Conservation (phyloP, 2,888 invertebrate species). For the Amblyjoppa fuscipennis region DNA sequence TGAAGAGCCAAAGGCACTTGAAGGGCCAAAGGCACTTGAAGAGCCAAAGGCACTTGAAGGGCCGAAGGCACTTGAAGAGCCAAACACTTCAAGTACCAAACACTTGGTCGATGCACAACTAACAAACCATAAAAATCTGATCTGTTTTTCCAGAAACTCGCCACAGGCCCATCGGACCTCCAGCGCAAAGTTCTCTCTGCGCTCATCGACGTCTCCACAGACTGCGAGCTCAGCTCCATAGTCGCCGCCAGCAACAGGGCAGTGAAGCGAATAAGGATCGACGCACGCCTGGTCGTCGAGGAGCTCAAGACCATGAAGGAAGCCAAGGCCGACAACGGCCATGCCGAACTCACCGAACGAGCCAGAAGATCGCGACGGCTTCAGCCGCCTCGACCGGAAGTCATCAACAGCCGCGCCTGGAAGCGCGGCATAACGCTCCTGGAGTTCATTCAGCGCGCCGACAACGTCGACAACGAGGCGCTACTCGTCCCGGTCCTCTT, state of each 20-base stretch:
- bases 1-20: no score
- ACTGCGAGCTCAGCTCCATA: constrained; percentile 78
- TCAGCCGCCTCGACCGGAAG: constrained; percentile 87
- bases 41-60: no score
- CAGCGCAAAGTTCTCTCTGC: constrained; percentile 77
- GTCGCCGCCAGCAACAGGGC: constrained; percentile 87
- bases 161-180: constrained; percentile 68
- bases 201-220: constrained; percentile 80
- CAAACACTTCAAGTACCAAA: no score
- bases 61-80: no score
- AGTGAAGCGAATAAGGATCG: constrained; percentile 89
- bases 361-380: constrained; percentile 70
- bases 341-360: neutral
- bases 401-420: constrained; percentile 91
- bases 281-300: constrained; percentile 87
- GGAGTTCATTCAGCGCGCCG: constrained; percentile 94
- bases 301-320: constrained; percentile 88
- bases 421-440: constrained; percentile 92
- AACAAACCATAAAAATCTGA: no score
- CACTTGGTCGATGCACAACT: no score
- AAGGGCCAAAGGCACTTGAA: no score
- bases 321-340: constrained; percentile 59
- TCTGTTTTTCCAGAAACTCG: constrained; percentile 83
- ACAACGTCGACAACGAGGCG: constrained; percentile 90
- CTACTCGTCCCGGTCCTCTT: constrained; percentile 91